phyloP scores from a whole-genome alignment of 2,113 vertebrate genomes.

The Rhinogobius similis region DNA sequence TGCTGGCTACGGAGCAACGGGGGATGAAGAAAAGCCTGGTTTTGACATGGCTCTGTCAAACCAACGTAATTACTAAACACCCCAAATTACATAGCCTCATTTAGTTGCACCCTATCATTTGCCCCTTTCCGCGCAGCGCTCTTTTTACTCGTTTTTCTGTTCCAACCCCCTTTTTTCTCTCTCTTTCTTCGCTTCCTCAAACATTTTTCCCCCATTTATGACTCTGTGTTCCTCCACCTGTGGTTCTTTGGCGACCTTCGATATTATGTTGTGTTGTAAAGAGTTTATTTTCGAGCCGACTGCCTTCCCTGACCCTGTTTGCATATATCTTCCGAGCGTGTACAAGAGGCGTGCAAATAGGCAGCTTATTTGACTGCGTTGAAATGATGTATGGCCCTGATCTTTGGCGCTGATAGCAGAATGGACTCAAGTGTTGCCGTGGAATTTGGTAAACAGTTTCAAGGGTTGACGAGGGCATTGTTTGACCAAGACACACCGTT shows the following conservation, averaged over 20 bases:
- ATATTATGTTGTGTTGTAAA: constrained; percentile 29
- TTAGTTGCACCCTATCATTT: constrained; percentile 76
- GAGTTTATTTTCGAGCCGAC: constrained; percentile 12
- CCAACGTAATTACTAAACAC: constrained; percentile 77
- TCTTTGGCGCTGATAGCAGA: constrained; percentile 18
- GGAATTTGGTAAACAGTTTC: constrained; percentile 30
- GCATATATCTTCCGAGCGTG: not conserved
- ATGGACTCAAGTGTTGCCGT: constrained; percentile 20
- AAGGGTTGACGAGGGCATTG: constrained; percentile 9
- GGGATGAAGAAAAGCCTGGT: constrained; percentile 65
- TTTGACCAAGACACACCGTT: constrained; percentile 25
- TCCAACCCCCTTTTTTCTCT: not conserved
- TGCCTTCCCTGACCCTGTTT: constrained; percentile 4
- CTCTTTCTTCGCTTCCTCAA: constrained; percentile 12
- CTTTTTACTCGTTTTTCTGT: constrained; percentile 47
- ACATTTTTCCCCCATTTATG: constrained; percentile 23
- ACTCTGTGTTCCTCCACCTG: constrained; percentile 8
- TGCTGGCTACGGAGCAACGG: constrained; percentile 51
- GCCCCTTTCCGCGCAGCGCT: constrained; percentile 63
- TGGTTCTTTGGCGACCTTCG: constrained; percentile 9
- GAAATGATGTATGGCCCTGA: constrained; percentile 21
- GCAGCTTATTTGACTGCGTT: not conserved
- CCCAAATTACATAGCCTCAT: constrained; percentile 78
- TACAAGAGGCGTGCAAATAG: constrained; percentile 10
- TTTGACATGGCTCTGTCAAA: constrained; percentile 74